Percentiles rank a stretch among this genome's conserved stretches.
Evolutionary conservation across 1,140 invertebrate species (phyloP).

Genomic region (Adoxophyes honmai): DNA sequence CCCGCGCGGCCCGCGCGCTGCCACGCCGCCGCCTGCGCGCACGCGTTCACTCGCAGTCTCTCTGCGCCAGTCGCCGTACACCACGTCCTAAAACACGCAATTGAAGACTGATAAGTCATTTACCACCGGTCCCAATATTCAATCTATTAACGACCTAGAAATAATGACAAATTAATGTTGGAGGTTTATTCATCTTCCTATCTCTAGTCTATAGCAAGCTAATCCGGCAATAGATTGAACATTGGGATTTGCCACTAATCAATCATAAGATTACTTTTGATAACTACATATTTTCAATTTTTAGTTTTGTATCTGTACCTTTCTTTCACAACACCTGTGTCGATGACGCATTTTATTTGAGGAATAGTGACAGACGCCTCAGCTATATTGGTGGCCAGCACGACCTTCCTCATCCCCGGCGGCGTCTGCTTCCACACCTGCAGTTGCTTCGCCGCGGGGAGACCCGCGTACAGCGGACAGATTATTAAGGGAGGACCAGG

Average conservation of each 20-base stretch:
- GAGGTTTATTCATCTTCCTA: too few species aligned
- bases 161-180: too few species aligned
- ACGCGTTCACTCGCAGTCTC: slow-evolving; percentile 87
- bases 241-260: too few species aligned
- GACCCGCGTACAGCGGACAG: slow-evolving; percentile 89
- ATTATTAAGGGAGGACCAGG: slow-evolving; percentile 79
- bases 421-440: slow-evolving; percentile 86
- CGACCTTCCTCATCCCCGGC: slow-evolving; percentile 88
- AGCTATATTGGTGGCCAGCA: slow-evolving; percentile 98
- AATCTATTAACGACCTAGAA: too few species aligned
- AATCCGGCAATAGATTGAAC: too few species aligned
- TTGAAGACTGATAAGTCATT: too few species aligned
- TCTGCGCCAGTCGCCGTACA: slow-evolving; percentile 91
- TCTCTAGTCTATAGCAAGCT: too few species aligned
- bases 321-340: slow-evolving; percentile 95
- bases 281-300: too few species aligned
- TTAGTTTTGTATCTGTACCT: slow-evolving; percentile 62
- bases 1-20: slow-evolving; percentile 95
- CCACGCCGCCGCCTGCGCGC: slow-evolving; percentile 95
- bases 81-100: slow-evolving; percentile 79
- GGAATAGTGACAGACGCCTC: slow-evolving; percentile 98
- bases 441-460: slow-evolving; percentile 87
- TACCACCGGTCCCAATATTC: too few species aligned
- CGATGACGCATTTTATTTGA: slow-evolving; percentile 96
- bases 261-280: too few species aligned